Conservation (phyloP, 2,797 vertebrate species). For the Bovichtus diacanthus region DNA sequence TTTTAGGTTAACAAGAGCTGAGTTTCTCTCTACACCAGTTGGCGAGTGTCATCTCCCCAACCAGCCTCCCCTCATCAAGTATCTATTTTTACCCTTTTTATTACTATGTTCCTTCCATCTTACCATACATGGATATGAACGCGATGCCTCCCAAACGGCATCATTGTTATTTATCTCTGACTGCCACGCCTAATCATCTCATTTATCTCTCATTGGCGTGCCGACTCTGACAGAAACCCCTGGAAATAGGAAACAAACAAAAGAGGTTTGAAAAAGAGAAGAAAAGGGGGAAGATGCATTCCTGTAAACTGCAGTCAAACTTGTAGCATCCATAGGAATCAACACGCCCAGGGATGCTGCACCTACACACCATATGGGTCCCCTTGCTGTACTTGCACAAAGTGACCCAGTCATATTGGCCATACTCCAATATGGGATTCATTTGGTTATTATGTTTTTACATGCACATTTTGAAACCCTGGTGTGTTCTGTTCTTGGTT, state of each 20-base stretch:
- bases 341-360: not conserved
- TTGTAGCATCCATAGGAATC: conserved; percentile 22
- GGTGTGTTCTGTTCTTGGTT: too few species aligned
- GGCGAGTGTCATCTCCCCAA: conserved; percentile 53
- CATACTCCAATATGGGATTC: not conserved
- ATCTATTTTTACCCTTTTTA: conserved; percentile 67
- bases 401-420: not conserved
- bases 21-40: conserved; percentile 64
- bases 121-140: conserved; percentile 53
- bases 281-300: not conserved
- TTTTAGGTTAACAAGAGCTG: conserved; percentile 81
- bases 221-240: conserved; percentile 43
- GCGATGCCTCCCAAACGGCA: conserved; percentile 46
- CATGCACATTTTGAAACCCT: not conserved
- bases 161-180: conserved; percentile 70
- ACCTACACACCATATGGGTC: conserved; percentile 37
- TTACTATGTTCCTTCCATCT: conserved; percentile 50
- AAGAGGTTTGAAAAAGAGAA: not conserved
- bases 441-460: conserved; percentile 12
- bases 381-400: not conserved
- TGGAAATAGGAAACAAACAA: conserved; percentile 38
- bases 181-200: conserved; percentile 73
- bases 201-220: conserved; percentile 68
- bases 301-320: conserved; percentile 22
- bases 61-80: conserved; percentile 56